phyloP scores from a whole-genome alignment of 1,140 invertebrate genomes.

The Stenopsyche tienmushanensis region DNA sequence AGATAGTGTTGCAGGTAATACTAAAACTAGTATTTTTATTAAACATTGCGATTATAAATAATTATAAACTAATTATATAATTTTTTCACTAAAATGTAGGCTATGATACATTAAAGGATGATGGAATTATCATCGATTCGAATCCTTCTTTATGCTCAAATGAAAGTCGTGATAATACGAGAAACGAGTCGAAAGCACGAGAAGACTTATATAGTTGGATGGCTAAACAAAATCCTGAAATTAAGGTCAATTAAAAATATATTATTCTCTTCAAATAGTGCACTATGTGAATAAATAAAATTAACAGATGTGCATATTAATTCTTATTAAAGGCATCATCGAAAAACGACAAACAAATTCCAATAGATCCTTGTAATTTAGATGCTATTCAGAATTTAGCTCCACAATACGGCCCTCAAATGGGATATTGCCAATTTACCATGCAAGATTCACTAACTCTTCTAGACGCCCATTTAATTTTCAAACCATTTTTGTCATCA shows the following conservation, averaged over 20 bases:
- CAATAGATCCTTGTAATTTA: not conserved
- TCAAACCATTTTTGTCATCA: constrained; percentile 81
- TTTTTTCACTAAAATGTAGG: constrained; percentile 50
- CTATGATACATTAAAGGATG: constrained; percentile 74
- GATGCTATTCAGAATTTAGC: constrained; percentile 24
- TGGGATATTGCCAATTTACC: constrained; percentile 59
- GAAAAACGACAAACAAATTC: constrained; percentile 25
- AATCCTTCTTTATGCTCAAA: constrained; percentile 56
- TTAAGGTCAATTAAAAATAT: constrained; percentile 44
- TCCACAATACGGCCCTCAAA: constrained; percentile 27
- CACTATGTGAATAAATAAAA: not conserved
- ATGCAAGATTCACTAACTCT: constrained; percentile 81
- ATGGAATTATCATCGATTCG: constrained; percentile 52
- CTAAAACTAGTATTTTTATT: constrained; percentile 33
- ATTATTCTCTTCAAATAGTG: not conserved
- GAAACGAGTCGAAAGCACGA: constrained; percentile 52
- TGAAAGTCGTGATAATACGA: constrained; percentile 49
- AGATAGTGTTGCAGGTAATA: constrained; percentile 51
- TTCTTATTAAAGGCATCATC: constrained; percentile 1
- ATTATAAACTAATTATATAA: not conserved
- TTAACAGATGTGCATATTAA: not conserved
- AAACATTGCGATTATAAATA: no score
- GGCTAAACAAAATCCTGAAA: constrained; percentile 82
- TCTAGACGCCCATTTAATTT: constrained; percentile 89
- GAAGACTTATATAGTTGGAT: constrained; percentile 95